Evolutionary conservation across 1,140 invertebrate species (phyloP), one percentile per base, ranked within the genome.

Genomic region (Leptopilina clavipes): DNA sequence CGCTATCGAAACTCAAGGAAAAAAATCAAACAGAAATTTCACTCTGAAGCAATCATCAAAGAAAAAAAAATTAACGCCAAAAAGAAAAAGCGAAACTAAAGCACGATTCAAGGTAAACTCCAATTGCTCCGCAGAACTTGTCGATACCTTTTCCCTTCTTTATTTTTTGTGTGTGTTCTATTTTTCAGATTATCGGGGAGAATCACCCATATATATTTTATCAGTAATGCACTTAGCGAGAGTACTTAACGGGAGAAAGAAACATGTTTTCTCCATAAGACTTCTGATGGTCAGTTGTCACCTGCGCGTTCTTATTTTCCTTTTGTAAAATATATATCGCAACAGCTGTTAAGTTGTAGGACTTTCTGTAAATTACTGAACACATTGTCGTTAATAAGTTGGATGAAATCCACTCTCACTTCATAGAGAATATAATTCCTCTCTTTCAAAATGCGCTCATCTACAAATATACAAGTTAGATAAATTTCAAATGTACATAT

Each of bases 221-320:
- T 65, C 56, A 65, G 56, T 65, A 65, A 14, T 65, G 56, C 56
- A 65, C 56, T 65, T 65, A 65, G 56, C 22, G 14, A 19, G 54
- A 25, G 54, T 22, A 22, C 18, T 56, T 56, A 19, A 56, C 9
- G 10, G 10, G 22, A 22, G 10, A 25, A 65, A 65, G 19, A 31
- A 65, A 65, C 56, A 65, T 9, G 56, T 10, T 25, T 65, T 65
- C 56, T 65, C 56, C 56, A 65, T 65, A 65, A 65, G 11, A 65
- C 59, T 37, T 65, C 19, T 65, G 59, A 65, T 65, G 59, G 25
- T 31, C 59, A 65, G 59, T 65, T 65, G 59, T 65, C 59, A 65
- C 59, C 59, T 65, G 59, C 14, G 12, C 19, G 7, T 65, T 7
- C 31, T 65, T 7, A 12, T 65, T 65, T 22, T 1, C 5, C 12